A percentile compares a stretch with the other conserved stretches of the same genome.
These are phyloP conservation scores for Dryoscopus gambensis DNA, from an alignment of 2,113 vertebrate genomes.

Conservation along the genomic window DNA sequence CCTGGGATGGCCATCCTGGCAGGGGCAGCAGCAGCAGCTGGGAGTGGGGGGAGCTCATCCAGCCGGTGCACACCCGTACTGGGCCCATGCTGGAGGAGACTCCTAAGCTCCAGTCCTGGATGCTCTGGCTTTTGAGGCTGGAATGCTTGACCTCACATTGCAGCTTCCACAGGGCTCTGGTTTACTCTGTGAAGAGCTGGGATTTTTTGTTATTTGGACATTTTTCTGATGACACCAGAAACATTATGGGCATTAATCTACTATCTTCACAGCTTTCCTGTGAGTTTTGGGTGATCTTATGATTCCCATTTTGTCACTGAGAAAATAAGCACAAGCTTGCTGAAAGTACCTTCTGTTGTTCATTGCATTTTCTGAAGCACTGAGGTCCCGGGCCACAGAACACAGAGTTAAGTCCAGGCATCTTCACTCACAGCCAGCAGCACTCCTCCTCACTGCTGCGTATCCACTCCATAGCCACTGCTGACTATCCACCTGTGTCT, in stretches of 20 bases:
- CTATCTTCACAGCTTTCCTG: background rate
- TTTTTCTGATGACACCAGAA: background rate
- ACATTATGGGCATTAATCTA: background rate
- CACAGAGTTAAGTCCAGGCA: background rate
- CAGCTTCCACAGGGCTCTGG: background rate
- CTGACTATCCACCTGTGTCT: background rate
- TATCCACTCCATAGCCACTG: background rate
- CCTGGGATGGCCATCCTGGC: rapidly evolving
- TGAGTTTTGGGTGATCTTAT: background rate
- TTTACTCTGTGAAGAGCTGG: background rate
- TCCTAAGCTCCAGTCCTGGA: background rate
- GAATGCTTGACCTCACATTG: background rate
- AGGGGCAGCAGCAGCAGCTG: background rate
- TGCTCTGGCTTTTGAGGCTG: background rate
- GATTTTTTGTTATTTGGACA: background rate
- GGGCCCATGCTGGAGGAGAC: rapidly evolving
- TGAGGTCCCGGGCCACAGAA: background rate
- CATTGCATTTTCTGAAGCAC: background rate
- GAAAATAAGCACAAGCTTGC: background rate
- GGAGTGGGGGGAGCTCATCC: background rate
- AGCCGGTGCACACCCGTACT: rapidly evolving
- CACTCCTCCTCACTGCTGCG: background rate
- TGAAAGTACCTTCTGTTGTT: background rate
- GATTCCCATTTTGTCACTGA: background rate
- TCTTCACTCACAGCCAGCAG: background rate